Evolutionary conservation across 2,888 invertebrate species (phyloP), one percentile per base, ranked within the genome.

Genomic region (Rhagium mordax): DNA sequence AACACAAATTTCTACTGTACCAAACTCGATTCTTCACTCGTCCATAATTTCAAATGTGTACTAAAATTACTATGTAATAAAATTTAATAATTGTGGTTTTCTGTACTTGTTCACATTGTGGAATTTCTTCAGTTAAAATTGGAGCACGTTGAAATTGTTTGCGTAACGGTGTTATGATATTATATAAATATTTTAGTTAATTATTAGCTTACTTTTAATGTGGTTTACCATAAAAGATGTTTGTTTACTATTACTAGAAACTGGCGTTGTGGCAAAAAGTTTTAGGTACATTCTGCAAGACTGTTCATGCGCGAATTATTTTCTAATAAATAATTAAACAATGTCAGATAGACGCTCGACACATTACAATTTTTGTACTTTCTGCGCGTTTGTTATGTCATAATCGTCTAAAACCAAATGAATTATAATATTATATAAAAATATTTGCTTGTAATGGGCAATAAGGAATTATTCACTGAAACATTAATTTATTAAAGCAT

Each of bases 181-280:
- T 41, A 41, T n/a, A 41, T 41, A 41, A 41, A 41, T 41, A 41
- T 41, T 41, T 41, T 41, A 5, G 41, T 41, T 41, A n/a, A 41
- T 41, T 41, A 41, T 41, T 41, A 41, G n/a, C 41, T 20, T 53
- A 53, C 24, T 53, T 53, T 20, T 20, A n/a, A 53, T 21, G 53
- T 21, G 20, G 53, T 53, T 53, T 21, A 21, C 53, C 13, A 53
- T 53, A 41, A 53, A 53, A 21, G 21, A 53, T 53, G 53, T 24
- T 24, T 53, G 21, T 24, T 53, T 24, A 53, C 24, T 41, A 41
- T 41, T n/a, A 41, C 41, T 41, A 41, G 41, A 41, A 41, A 41
- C 41, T 41, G n/a, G n/a, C n/a, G n/a, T n/a, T 41, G n/a, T 41
- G 1, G n/a, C 41, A 41, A 41, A 41, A 41, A 41, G 13, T 41